Evolutionary conservation across 2,888 invertebrate species (phyloP).

Genomic region (Parnassius glacialis): DNA sequence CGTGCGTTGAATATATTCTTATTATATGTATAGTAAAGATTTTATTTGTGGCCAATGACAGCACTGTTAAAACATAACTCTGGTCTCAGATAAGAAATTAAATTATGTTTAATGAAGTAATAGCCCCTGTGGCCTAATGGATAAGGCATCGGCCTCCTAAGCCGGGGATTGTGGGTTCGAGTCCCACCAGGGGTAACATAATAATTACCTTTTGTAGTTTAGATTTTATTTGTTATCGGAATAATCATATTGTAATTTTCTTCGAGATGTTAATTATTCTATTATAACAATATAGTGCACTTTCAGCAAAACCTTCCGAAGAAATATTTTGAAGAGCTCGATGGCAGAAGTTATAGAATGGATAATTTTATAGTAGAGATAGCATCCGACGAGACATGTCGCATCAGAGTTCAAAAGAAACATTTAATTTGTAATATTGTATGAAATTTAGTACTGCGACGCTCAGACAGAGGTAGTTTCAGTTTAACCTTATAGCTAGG

Average conservation of each 20-base stretch:
- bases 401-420: constrained; percentile 7
- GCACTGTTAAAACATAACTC: no score
- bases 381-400: constrained; percentile 16
- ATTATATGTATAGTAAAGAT: no score
- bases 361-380: constrained; percentile 17
- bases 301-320: not conserved
- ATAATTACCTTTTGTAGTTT: no score
- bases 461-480: constrained; percentile 32
- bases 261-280: no score
- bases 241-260: no score
- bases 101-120: not conserved
- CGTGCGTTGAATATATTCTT: no score
- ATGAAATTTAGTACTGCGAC: constrained; percentile 41
- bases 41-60: no score
- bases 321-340: constrained; percentile 4
- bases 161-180: constrained; percentile 89
- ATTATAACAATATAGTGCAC: no score
- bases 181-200: constrained; percentile 85
- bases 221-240: no score
- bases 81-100: no score
- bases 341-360: constrained; percentile 7
- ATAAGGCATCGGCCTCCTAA: constrained; percentile 90
- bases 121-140: constrained; percentile 88
- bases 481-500: constrained; percentile 14
- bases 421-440: constrained; percentile 40